phyloP scores from a whole-genome alignment of 2,113 vertebrate genomes.

The Cettia cetti region DNA sequence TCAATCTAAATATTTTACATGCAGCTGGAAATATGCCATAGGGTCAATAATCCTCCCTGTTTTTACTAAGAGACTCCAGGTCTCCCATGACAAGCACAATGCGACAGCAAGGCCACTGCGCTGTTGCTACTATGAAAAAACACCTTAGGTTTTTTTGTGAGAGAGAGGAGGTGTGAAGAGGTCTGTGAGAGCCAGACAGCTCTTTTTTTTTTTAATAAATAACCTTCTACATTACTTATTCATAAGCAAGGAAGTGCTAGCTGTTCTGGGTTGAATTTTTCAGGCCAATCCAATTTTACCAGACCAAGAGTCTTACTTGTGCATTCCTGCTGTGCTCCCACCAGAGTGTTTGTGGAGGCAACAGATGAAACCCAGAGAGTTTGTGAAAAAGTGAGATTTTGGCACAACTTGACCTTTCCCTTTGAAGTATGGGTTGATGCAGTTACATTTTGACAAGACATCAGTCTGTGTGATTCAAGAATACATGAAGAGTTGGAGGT shows the following conservation, averaged over 20 bases:
- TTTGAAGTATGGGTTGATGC: not conserved
- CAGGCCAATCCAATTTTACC: not conserved
- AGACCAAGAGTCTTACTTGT: not conserved
- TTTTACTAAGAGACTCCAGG: not conserved
- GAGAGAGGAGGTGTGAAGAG: not conserved
- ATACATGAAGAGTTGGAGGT: not conserved
- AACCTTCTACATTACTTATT: not conserved
- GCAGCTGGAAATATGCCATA: not conserved
- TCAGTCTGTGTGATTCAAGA: not conserved
- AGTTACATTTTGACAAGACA: conserved; percentile 25
- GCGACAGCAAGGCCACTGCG: not conserved
- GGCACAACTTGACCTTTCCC: not conserved
- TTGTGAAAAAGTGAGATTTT: not conserved
- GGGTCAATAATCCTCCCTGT: not conserved
- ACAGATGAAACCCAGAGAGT: not conserved
- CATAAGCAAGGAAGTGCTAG: not conserved
- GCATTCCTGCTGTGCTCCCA: not conserved
- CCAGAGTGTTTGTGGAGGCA: not conserved
- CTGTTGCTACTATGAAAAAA: not conserved
- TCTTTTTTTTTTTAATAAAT: not conserved
- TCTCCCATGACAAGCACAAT: not conserved
- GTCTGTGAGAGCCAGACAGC: not conserved
- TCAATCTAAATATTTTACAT: not conserved
- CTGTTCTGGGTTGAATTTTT: not conserved
- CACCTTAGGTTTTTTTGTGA: not conserved